Evolutionary conservation across 2,113 vertebrate genomes (phyloP), one percentile per base, ranked within the genome.

Genomic region (Siniperca knerii): DNA sequence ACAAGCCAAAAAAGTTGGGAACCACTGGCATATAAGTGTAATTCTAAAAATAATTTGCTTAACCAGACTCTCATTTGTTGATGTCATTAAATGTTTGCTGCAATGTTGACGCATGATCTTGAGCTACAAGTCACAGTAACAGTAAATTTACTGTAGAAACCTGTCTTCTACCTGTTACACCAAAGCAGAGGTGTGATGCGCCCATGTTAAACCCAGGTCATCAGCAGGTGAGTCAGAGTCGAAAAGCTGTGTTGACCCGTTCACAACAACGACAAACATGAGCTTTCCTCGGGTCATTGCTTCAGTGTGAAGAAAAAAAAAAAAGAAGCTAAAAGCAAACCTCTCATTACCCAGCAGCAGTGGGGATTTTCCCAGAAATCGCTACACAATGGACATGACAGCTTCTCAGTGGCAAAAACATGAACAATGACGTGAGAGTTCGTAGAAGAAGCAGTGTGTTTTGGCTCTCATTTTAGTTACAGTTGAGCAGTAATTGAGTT

Each of bases 291-390:
- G 52, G 89, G 40, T 82, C 90, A 65, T 9, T 75, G 77, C 77
- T 84, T 72, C 69, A 42, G 55, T 82, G 67, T 68, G 58, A 83
- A 70, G 75, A 55, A 55, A 16, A 66, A 68, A 73, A 73, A 89
- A n/a, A n/a, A n/a, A n/a, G 79, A 79, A 92, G 50, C 1, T 61
- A 71, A 87, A 73, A 67, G 67, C 77, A 86, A 81, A 68, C 81
- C 89, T 90, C 72, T 94, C 89, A 93, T 94, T 93, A 93, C 88
- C 52, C 75, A 73, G 80, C n/a, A 90, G 79, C 71, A 66, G 54
- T 55, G 42, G 85, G 90, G 88, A 80, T 89, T 93, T 94, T 89
- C 90, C 90, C 69, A 91, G 84, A 93, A 88, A 81, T 84, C 0
- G 5, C 82, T 67, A 42, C 82, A 88, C 83, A 90, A 89, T 89